Evolutionary conservation across 1,140 invertebrate genomes (phyloP).

Genomic region (Hyphantria cunea): DNA sequence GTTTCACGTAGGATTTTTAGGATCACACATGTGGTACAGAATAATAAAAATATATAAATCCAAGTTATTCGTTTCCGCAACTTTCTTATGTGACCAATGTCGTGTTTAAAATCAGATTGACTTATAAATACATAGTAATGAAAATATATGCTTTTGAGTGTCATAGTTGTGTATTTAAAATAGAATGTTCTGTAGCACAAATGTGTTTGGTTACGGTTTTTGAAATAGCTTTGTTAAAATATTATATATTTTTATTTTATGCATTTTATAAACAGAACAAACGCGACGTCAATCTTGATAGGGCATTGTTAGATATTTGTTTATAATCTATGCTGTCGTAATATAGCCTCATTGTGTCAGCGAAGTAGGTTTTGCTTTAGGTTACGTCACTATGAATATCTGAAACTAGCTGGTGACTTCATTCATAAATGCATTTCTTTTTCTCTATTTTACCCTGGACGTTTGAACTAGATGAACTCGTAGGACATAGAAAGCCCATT

Average conservation of each 20-base stretch:
- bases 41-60: background rate
- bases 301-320: slow-evolving; percentile 28
- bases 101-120: too few species aligned
- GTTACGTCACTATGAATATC: slow-evolving; percentile 24
- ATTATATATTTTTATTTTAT: background rate
- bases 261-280: background rate
- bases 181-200: too few species aligned
- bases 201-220: too few species aligned
- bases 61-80: background rate
- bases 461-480: too few species aligned
- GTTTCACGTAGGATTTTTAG: slow-evolving; percentile 25
- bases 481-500: too few species aligned
- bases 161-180: too few species aligned
- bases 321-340: slow-evolving; percentile 23
- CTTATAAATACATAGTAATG: too few species aligned
- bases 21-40: background rate
- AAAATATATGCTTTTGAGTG: too few species aligned
- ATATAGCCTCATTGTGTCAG: slow-evolving; percentile 29
- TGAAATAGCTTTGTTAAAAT: too few species aligned
- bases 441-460: too few species aligned
- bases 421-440: slow-evolving; percentile 3
- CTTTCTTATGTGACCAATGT: too few species aligned
- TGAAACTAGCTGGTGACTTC: slow-evolving; percentile 23
- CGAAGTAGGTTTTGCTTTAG: slow-evolving; percentile 3
- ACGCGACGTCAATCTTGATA: background rate